Base-by-base conservation (phyloP, 1,140 invertebrate species). In the Drosophila bocqueti region DNA sequence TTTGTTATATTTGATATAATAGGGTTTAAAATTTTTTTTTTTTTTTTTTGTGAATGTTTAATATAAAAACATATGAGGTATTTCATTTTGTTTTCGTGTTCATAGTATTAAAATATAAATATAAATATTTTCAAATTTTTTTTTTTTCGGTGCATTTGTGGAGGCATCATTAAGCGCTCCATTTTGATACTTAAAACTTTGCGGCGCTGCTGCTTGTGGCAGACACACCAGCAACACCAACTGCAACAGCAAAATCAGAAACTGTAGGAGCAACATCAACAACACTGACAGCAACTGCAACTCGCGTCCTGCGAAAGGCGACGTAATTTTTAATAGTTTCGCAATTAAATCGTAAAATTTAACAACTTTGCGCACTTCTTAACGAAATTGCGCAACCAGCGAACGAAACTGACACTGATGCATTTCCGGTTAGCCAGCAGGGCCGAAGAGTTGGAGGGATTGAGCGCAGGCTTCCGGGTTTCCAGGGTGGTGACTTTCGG, bases 321-420 rank as follows among this genome's bases (percentile, higher is more conserved):
- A 91, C 83, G 80, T 91, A 87, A 91, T 91, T 91, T 91, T 91
- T 91, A 91, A 91, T 87, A 91, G 83, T 87, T 83, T 83, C 74
- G 87, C 83, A 91, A 91, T 91, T 91, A 91, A 91, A 91, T 89
- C 87, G 87, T 91, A 91, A 91, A 91, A 87, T 91, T 91, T 91
- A 83, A 91, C 87, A 91, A 91, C 87, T 91, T 91, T 91, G 83
- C 78, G 83, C 87, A 91, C 83, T 90, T 91, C 87, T 87, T 91
- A 81, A 83, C 73, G 83, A 91, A 91, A 83, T 83, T 87, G 75
- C 75, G 64, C 52, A 42, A 46, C 75, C 46, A 42, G 49, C 78
- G 76, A 67, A 61, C 75, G 69, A 79, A 81, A 89, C 84, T 89
- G 84, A 89, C 84, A 89, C 84, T 89, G 84, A 89, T 89, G 84